A percentile compares a stretch with the other conserved stretches of the same genome.
phyloP scores from a whole-genome alignment of 1,140 invertebrate genomes.

The Caenorhabditis briggsae region DNA sequence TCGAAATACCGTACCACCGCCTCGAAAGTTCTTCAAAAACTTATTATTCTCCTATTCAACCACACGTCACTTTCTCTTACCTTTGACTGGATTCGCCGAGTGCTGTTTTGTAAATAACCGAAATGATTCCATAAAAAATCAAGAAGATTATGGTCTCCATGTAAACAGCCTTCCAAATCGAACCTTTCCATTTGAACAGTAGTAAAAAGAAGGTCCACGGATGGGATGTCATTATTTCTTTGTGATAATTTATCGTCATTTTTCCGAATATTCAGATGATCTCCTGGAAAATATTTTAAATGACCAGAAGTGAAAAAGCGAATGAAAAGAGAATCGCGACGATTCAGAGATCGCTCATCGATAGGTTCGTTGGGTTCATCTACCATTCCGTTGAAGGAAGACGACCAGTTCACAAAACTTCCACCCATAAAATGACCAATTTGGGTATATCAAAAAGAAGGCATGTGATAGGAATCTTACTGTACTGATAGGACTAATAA shows the following conservation, averaged over 20 bases:
- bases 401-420: constrained; percentile 12
- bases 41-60: constrained; percentile 7
- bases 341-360: constrained; percentile 26
- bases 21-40: constrained; percentile 56
- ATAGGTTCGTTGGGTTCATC: constrained; percentile 24
- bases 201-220: constrained; percentile 63
- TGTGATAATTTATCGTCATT: constrained; percentile 65
- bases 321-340: constrained; percentile 23
- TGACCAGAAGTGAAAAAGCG: background rate
- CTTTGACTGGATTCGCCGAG: constrained; percentile 16
- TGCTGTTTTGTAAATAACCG: constrained; percentile 57
- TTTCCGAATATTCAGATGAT: background rate
- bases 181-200: constrained; percentile 58
- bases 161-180: constrained; percentile 64
- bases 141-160: constrained; percentile 54
- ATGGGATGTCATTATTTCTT: constrained; percentile 57
- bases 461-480: constrained; percentile 28
- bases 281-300: background rate
- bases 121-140: constrained; percentile 58
- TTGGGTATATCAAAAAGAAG: background rate
- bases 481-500: background rate
- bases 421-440: constrained; percentile 32
- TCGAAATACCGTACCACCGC: constrained; percentile 56
- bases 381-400: constrained; percentile 5
- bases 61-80: constrained; percentile 39